Evolutionary conservation across 2,888 invertebrate species (phyloP), one percentile per base, ranked within the genome.

Genomic region (Chrysotoxum bicinctum): DNA sequence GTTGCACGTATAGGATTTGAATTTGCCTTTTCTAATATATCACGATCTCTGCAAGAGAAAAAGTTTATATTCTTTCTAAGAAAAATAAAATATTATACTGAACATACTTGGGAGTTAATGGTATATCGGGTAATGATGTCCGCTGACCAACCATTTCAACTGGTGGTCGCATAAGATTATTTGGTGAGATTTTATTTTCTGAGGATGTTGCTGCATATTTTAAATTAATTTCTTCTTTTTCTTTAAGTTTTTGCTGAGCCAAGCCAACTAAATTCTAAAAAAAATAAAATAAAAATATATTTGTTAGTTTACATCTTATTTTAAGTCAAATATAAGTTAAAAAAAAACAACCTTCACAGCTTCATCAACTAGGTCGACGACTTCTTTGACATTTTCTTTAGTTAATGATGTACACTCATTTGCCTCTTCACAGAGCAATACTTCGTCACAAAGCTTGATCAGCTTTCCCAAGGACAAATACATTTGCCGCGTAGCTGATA

Each of bases 381-480:
- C 94, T 89, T 95, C 94, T 32, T 93, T 93, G 54, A 95, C 95
- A 89, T 94, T 94, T 88, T 94, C 94, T 83, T 94, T 93, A 89
- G 94, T 93, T 54, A 94, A 90, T 32, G 94, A 90, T 77, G 91
- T 90, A 87, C 91, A 91, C 56, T 91, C 90, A 62, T 89, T 89
- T 81, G 89, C 89, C 76, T 88, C 89, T 37, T 89, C 88, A 87
- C 95, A 95, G 48, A 97, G 93, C 86, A 98, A 94, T 66, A 97
- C 96, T 91, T 97, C 97, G 91, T 98, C 98, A 91, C 98, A 97
- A 87, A 98, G 94, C 89, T 97, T 96, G 88, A 98, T 96, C 88
- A 98, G 93, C 92, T 96, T 95, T 4, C 97, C 97, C 86, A 98
- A 93, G 87, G 97, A 96, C 88, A 96, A 95, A 90, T 97, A 97